These are phyloP conservation scores for Acleris emargana DNA, from an alignment of 2,888 invertebrate species.

Conservation along the genomic window DNA sequence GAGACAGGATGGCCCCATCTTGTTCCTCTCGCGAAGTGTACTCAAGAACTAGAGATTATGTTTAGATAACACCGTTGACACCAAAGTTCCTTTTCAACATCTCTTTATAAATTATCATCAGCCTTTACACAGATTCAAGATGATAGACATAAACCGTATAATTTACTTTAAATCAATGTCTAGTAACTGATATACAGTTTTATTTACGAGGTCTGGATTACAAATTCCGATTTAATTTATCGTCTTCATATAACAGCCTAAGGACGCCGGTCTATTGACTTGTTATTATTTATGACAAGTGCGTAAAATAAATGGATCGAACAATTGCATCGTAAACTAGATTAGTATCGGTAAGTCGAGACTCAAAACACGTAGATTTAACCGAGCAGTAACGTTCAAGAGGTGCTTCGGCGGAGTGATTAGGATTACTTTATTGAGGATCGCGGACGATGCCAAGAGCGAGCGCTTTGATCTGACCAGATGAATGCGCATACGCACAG, in stretches of 20 bases:
- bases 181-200: constrained; percentile 16
- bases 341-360: constrained; percentile 54
- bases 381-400: constrained; percentile 14
- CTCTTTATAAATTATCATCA: constrained; percentile 40
- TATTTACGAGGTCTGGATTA: constrained; percentile 24
- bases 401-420: constrained; percentile 26
- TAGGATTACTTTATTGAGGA: constrained; percentile 57
- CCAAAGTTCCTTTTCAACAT: constrained; percentile 47
- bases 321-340: constrained; percentile 54
- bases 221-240: constrained; percentile 32
- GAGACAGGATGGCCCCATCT: constrained; percentile 61
- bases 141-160: constrained; percentile 1
- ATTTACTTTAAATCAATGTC: constrained; percentile 25
- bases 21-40: constrained; percentile 41
- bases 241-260: constrained; percentile 25
- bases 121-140: background rate
- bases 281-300: constrained; percentile 36
- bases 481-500: constrained; percentile 57
- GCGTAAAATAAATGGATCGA: constrained; percentile 54
- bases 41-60: constrained; percentile 51
- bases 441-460: constrained; percentile 57
- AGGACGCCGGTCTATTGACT: constrained; percentile 29
- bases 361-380: constrained; percentile 30
- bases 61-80: constrained; percentile 50
- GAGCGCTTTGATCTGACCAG: constrained; percentile 69